Conservation (phyloP, 53 echinoderm and acorn worm species). For the Holothuria scabra region DNA sequence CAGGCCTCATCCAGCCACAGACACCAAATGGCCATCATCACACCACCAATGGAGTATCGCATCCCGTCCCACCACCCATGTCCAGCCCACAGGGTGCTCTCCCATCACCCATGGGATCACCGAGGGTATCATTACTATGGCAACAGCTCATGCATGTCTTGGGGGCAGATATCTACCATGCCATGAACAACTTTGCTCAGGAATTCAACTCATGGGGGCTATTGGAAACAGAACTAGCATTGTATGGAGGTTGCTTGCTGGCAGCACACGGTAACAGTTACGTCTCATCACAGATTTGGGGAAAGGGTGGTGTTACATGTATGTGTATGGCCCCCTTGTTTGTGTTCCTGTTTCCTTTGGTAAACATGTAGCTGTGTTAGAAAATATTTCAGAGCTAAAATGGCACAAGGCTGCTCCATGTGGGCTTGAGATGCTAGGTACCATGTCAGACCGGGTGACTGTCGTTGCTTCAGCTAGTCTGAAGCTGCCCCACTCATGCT, state of each 20-base stretch:
- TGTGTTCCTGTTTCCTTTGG: too few relatives aligned
- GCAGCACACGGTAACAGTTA: slow-evolving; percentile 79
- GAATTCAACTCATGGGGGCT: slow-evolving; percentile 85
- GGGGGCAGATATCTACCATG: slow-evolving; percentile 80
- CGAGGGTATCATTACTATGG: slow-evolving; percentile 80
- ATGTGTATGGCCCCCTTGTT: too few relatives aligned
- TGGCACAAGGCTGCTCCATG: too few relatives aligned
- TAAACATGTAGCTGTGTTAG: not conserved
- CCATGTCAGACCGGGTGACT: too few relatives aligned
- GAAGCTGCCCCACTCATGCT: too few relatives aligned
- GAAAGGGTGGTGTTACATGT: too few relatives aligned
- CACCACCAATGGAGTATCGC: slow-evolving; percentile 68
- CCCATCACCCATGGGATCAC: slow-evolving; percentile 51
- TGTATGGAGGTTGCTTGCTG: slow-evolving; percentile 78
- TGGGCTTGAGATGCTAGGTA: too few relatives aligned
- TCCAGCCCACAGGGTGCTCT: slow-evolving; percentile 59
- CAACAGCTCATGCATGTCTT: slow-evolving; percentile 89
- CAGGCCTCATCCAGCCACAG: slow-evolving; percentile 75
- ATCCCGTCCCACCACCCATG: slow-evolving; percentile 60
- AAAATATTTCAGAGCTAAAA: not conserved
- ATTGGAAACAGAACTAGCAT: slow-evolving; percentile 90
- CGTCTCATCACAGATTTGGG: not conserved
- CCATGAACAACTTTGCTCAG: slow-evolving; percentile 90
- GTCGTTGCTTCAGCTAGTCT: too few relatives aligned
- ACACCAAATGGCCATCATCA: slow-evolving; percentile 62